Percentiles rank a stretch among this genome's conserved stretches.
phyloP scores from a whole-genome alignment of 2,113 vertebrate species.

The Phalacrocorax brasilianus region DNA sequence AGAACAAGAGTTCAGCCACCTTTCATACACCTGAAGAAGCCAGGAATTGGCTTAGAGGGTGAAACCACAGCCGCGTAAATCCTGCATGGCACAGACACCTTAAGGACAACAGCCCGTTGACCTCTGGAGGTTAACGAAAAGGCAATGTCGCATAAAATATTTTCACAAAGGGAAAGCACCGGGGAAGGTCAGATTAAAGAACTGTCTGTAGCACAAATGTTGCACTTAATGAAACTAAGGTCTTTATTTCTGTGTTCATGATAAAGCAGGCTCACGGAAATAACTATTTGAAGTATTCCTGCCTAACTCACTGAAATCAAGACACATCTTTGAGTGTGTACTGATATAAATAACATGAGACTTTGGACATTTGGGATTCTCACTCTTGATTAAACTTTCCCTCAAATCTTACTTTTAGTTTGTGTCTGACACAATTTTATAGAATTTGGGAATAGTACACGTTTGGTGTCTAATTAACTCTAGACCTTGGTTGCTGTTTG shows the following conservation, averaged over 20 bases:
- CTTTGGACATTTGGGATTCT: neutral
- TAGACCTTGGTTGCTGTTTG: neutral
- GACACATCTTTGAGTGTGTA: neutral
- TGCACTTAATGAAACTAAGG: neutral
- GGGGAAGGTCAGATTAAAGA: neutral
- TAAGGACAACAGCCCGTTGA: neutral
- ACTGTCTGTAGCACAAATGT: neutral
- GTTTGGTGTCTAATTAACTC: neutral
- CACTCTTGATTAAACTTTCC: neutral
- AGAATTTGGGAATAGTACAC: neutral
- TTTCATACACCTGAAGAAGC: neutral
- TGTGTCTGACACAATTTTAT: neutral
- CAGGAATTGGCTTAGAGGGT: neutral
- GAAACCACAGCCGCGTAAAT: neutral
- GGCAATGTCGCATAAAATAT: neutral
- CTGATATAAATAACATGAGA: neutral
- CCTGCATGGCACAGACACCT: neutral
- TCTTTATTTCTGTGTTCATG: neutral
- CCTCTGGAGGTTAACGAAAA: neutral
- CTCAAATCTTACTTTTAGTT: neutral
- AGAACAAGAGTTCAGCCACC: neutral
- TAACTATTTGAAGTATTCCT: neutral
- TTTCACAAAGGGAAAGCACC: neutral
- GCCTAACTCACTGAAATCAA: neutral
- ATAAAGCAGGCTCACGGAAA: neutral